Evolutionary conservation across 2,888 invertebrate species (phyloP).

Genomic region (Drosophila cracens): DNA sequence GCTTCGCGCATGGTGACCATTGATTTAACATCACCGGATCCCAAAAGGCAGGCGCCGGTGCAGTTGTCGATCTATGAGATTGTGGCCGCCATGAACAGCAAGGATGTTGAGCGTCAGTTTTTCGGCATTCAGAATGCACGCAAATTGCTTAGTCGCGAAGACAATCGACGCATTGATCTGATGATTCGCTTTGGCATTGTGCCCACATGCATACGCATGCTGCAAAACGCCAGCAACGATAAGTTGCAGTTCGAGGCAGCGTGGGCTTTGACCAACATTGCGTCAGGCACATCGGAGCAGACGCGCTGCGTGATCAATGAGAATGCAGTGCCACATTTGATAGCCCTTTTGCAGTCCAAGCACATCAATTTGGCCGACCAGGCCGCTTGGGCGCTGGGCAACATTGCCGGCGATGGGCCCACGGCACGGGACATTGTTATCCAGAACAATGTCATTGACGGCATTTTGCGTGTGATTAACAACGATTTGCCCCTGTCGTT

Average conservation of each 20-base stretch:
- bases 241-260: slow-evolving; percentile 96
- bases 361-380: slow-evolving; percentile 93
- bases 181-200: slow-evolving; percentile 94
- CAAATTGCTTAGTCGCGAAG: slow-evolving; percentile 94
- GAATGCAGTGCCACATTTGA: slow-evolving; percentile 94
- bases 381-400: slow-evolving; percentile 99
- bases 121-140: slow-evolving; percentile 92
- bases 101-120: slow-evolving; percentile 88
- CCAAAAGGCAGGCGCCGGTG: slow-evolving; percentile 84
- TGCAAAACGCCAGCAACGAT: slow-evolving; percentile 89
- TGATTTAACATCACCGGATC: slow-evolving; percentile 85
- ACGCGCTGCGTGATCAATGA: slow-evolving; percentile 93
- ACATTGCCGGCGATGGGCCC: slow-evolving; percentile 97
- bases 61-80: slow-evolving; percentile 90
- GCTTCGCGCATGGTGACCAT: slow-evolving; percentile 93
- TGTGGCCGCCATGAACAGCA: slow-evolving; percentile 89
- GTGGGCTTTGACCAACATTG: slow-evolving; percentile 99
- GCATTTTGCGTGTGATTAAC: slow-evolving; percentile 89
- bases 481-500: slow-evolving; percentile 88
- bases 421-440: slow-evolving; percentile 93
- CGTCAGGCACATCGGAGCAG: slow-evolving; percentile 96
- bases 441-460: slow-evolving; percentile 89
- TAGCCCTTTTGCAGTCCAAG: slow-evolving; percentile 89
- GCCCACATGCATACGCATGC: slow-evolving; percentile 91
- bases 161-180: slow-evolving; percentile 95